Conservation (phyloP, 1,140 invertebrate genomes). For the Cyphomyrmex costatus region DNA sequence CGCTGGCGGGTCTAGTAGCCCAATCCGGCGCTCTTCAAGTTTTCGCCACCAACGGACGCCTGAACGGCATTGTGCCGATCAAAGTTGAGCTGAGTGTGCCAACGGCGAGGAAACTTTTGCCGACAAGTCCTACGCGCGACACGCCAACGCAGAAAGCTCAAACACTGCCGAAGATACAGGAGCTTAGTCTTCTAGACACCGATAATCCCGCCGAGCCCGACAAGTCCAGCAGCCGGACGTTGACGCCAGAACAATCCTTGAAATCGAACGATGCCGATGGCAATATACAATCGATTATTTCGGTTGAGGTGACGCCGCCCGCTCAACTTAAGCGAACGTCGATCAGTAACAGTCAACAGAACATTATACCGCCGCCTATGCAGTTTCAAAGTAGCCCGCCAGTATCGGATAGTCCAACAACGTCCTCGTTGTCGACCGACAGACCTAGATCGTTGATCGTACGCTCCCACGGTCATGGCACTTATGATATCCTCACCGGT, state of each 20-base stretch:
- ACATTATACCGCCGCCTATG: conserved; percentile 92
- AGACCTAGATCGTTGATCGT: conserved; percentile 88
- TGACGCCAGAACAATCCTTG: conserved; percentile 84
- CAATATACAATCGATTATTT: conserved; percentile 60
- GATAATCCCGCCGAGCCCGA: conserved; percentile 86
- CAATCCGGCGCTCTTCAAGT: conserved; percentile 88
- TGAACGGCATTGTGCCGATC: conserved; percentile 88
- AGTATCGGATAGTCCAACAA: conserved; percentile 86
- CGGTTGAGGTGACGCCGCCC: conserved; percentile 83
- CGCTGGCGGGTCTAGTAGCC: conserved; percentile 89
- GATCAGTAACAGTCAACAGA: conserved; percentile 72
- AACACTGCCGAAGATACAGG: conserved; percentile 90
- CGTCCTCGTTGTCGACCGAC: conserved; percentile 88
- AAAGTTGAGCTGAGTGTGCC: conserved; percentile 79
- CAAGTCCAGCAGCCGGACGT: conserved; percentile 83
- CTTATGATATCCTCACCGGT: conserved; percentile 92
- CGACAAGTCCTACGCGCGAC: conserved; percentile 79
- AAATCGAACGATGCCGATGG: conserved; percentile 71
- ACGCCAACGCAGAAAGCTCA: conserved; percentile 84
- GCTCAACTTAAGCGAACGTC: conserved; percentile 72
- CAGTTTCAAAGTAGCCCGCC: conserved; percentile 91
- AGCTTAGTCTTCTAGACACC: conserved; percentile 89
- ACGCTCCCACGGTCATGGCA: conserved; percentile 86
- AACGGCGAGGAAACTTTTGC: conserved; percentile 69
- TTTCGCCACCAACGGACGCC: conserved; percentile 87